Evolutionary conservation across 2,797 vertebrate species (phyloP).

Genomic region (Poecilia wingei): DNA sequence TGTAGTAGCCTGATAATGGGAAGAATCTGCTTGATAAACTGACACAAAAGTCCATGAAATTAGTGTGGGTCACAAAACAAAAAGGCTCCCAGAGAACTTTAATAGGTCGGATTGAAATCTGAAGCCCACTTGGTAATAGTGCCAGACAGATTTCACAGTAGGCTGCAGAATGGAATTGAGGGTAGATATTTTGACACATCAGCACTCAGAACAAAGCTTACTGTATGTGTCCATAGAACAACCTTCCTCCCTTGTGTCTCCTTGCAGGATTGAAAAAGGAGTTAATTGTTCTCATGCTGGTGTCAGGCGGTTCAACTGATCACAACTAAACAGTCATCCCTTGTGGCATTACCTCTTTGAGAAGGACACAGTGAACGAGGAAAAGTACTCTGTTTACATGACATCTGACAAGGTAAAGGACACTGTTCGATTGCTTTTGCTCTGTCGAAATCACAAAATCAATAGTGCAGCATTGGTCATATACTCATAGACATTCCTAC

Average conservation of each 20-base stretch:
- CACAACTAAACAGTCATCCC: slow-evolving; percentile 75
- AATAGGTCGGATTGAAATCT: slow-evolving; percentile 60
- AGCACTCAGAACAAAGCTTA: slow-evolving; percentile 54
- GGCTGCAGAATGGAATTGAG: slow-evolving; percentile 47
- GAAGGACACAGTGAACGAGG: slow-evolving; percentile 65
- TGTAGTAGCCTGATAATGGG: slow-evolving; percentile 48
- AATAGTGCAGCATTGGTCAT: slow-evolving; percentile 64
- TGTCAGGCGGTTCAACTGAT: slow-evolving; percentile 80
- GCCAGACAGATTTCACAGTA: slow-evolving; percentile 59
- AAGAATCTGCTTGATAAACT: slow-evolving; percentile 45
- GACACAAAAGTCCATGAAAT: slow-evolving; percentile 60
- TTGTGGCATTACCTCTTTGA: slow-evolving; percentile 70
- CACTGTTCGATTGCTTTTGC: slow-evolving; percentile 67
- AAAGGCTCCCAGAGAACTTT: slow-evolving; percentile 51
- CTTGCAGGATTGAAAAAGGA: slow-evolving; percentile 50
- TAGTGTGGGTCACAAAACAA: slow-evolving; percentile 66
- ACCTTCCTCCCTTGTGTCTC: slow-evolving; percentile 45
- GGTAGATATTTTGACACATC: slow-evolving; percentile 54
- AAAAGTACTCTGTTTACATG: slow-evolving; percentile 72
- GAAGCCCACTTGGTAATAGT: slow-evolving; percentile 60
- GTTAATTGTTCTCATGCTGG: slow-evolving; percentile 80
- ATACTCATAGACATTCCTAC: slow-evolving; percentile 51
- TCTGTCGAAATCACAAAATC: slow-evolving; percentile 70
- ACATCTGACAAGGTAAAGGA: slow-evolving; percentile 75
- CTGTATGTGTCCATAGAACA: slow-evolving; percentile 47